Evolutionary conservation across 2,888 invertebrate species (phyloP).

Genomic region (Drosophila ustulata): DNA sequence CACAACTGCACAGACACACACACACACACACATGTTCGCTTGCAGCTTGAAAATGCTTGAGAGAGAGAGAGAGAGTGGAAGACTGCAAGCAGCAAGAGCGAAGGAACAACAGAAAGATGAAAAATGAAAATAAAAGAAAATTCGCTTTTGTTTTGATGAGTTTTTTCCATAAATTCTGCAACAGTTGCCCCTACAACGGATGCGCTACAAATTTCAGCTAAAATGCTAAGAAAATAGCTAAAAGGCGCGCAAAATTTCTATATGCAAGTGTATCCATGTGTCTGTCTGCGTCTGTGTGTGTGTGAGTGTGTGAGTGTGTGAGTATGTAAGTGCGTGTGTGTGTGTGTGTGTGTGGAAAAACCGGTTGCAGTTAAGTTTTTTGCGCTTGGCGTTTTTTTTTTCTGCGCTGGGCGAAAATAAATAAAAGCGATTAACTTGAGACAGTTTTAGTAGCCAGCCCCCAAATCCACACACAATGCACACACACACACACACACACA

Average conservation of each 20-base stretch:
- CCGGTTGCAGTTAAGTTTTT: constrained; percentile 74
- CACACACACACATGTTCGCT: constrained; percentile 26
- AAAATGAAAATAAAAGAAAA: constrained; percentile 27
- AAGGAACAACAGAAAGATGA: constrained; percentile 17
- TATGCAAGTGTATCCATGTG: constrained; percentile 6
- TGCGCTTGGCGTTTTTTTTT: constrained; percentile 36
- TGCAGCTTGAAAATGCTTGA: constrained; percentile 17
- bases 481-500: constrained; percentile 5
- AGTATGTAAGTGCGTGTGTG: constrained; percentile 10
- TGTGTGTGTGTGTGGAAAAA: constrained; percentile 64
- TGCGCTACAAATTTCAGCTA: constrained; percentile 31
- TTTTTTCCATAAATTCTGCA: constrained; percentile 65
- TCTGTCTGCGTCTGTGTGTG: constrained; percentile 2
- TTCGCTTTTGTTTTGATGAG: constrained; percentile 79
- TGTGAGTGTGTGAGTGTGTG: constrained; percentile 8
- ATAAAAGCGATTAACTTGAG: constrained; percentile 81
- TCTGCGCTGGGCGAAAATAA: constrained; percentile 73
- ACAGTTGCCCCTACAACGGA: constrained; percentile 14
- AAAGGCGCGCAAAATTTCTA: constrained; percentile 77
- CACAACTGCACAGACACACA: constrained; percentile 23
- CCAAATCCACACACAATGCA: constrained; percentile 29
- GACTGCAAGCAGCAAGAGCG: neutral
- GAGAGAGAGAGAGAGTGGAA: neutral
- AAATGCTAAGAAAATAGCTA: constrained; percentile 72
- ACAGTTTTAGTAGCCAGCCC: constrained; percentile 72